Percentiles rank a stretch among this genome's conserved stretches.
phyloP scores from a whole-genome alignment of 2,797 vertebrate genomes.

The Discoglossus pictus region DNA sequence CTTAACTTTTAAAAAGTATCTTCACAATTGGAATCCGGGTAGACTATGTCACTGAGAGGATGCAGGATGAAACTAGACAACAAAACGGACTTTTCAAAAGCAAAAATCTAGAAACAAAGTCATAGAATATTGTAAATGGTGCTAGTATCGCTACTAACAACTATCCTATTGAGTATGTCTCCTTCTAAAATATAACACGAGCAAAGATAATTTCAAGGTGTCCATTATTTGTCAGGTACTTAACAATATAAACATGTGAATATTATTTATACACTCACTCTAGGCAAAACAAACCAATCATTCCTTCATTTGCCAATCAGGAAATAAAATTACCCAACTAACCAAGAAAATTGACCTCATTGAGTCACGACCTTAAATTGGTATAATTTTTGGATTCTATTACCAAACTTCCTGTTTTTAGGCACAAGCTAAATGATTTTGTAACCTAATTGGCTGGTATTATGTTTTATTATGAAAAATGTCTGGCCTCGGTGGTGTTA shows the following conservation, averaged over 20 bases:
- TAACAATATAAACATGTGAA: conserved; percentile 4
- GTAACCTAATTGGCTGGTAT: conserved; percentile 29
- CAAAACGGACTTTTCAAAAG: no score
- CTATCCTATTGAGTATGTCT: no score
- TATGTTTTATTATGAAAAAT: conserved; percentile 25
- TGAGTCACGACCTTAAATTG: conserved; percentile 32
- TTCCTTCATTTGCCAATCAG: conserved; percentile 15
- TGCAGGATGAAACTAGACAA: no score
- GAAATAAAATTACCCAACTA: conserved; percentile 20
- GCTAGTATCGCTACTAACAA: no score
- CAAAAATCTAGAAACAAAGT: no score
- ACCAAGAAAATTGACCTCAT: conserved; percentile 25
- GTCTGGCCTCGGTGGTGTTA: conserved; percentile 18
- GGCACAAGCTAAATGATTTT: conserved; percentile 18
- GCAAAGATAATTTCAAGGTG: no score
- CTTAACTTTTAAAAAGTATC: no score
- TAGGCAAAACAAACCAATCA: conserved; percentile 17
- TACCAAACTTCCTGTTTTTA: conserved; percentile 28
- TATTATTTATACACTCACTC: conserved; percentile 8
- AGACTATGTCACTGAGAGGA: no score
- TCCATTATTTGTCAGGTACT: neutral
- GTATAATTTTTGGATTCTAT: conserved; percentile 33
- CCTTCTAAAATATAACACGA: no score
- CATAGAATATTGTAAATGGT: no score
- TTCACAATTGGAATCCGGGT: no score